These are phyloP conservation scores for Philypnodon macrostomus DNA, from an alignment of 2,797 vertebrate genomes.

Conservation along the genomic window DNA sequence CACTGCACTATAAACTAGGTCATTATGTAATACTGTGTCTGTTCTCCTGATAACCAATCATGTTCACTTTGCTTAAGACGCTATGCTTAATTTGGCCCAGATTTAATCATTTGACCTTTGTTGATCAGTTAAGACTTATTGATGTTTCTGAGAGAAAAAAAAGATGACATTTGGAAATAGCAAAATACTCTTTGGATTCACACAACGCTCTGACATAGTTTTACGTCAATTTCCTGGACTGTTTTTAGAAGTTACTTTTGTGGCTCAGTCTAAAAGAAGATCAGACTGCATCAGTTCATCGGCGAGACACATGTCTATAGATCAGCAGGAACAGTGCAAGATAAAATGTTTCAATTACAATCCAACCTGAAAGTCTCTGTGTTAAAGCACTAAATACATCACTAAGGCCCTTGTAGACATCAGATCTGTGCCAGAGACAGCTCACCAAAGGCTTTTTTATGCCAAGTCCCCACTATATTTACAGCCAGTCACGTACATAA, in stretches of 20 bases:
- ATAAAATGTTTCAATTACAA: slow-evolving; percentile 55
- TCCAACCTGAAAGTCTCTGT: slow-evolving; percentile 13
- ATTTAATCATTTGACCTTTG: slow-evolving; percentile 3
- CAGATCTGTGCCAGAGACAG: slow-evolving; percentile 14
- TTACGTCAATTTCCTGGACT: neutral
- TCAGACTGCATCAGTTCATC: slow-evolving; percentile 29
- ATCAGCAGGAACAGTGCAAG: slow-evolving; percentile 31
- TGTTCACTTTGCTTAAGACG: slow-evolving; percentile 6
- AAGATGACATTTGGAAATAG: slow-evolving; percentile 2
- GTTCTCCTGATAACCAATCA: neutral
- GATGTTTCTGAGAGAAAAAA: slow-evolving; percentile 1
- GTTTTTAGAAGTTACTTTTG: slow-evolving; percentile 9
- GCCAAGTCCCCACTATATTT: slow-evolving; percentile 25
- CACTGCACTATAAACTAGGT: too few species aligned
- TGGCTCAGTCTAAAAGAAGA: slow-evolving; percentile 10
- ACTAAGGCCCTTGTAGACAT: slow-evolving; percentile 17
- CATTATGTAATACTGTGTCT: neutral
- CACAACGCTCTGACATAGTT: neutral
- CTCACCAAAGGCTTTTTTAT: slow-evolving; percentile 34
- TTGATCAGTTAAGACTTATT: slow-evolving; percentile 8
- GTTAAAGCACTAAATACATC: slow-evolving; percentile 27
- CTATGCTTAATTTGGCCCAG: neutral
- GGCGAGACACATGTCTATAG: slow-evolving; percentile 15
- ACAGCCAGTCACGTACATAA: slow-evolving; percentile 2
- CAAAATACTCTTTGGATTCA: neutral